phyloP scores from a whole-genome alignment of 2,113 vertebrate genomes.

The Dissostichus mawsoni region DNA sequence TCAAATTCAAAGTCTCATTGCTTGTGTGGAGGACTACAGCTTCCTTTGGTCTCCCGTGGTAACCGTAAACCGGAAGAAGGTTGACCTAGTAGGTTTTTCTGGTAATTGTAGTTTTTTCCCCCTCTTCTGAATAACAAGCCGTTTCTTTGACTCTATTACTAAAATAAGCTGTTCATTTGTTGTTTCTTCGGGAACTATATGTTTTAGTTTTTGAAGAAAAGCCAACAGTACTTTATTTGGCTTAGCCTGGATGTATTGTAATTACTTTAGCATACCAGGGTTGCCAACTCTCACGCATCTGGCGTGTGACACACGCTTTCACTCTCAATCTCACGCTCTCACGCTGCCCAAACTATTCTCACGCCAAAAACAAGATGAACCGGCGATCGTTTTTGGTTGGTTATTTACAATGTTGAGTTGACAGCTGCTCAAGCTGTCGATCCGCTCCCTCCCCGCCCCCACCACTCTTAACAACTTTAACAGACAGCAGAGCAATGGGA shows the following conservation, averaged over 20 bases:
- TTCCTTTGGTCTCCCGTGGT: constrained; percentile 80
- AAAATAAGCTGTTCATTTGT: not conserved
- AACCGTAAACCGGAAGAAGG: constrained; percentile 78
- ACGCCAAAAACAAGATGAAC: too few relatives aligned
- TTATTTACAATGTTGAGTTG: too few relatives aligned
- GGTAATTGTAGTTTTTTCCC: constrained; percentile 72
- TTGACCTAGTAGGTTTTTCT: not conserved
- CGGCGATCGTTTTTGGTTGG: too few relatives aligned
- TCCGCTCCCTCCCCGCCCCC: too few relatives aligned
- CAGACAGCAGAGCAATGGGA: too few relatives aligned
- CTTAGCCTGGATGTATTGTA: not conserved
- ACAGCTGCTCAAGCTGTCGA: too few relatives aligned
- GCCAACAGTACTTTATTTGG: not conserved
- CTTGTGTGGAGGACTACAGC: not conserved
- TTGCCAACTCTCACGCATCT: too few relatives aligned
- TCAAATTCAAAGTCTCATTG: not conserved
- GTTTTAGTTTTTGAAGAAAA: not conserved
- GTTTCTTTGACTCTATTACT: not conserved
- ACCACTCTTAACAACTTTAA: too few relatives aligned
- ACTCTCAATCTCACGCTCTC: too few relatives aligned
- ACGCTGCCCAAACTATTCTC: too few relatives aligned
- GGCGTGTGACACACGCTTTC: too few relatives aligned
- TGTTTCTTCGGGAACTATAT: not conserved
- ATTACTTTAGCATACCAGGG: not conserved
- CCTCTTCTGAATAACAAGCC: too few relatives aligned